phyloP scores from a whole-genome alignment of 2,888 invertebrate species.

The Andrena trimmerana region DNA sequence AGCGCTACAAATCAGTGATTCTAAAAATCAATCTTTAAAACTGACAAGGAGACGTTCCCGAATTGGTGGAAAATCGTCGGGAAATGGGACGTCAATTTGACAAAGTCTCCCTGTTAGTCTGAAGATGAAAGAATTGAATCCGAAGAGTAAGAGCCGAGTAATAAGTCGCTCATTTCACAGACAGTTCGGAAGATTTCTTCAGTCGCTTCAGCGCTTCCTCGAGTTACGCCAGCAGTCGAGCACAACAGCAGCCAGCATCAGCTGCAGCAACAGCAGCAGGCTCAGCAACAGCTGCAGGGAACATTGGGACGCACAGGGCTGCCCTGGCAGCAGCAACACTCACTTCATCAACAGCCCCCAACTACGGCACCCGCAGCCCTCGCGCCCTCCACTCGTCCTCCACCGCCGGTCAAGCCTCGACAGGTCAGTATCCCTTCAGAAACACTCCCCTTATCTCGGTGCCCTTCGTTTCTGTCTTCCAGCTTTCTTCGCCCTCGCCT shows the following conservation, averaged over 20 bases:
- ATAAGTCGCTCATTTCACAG: slow-evolving; percentile 86
- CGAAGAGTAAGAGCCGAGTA: slow-evolving; percentile 77
- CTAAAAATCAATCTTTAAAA: no score
- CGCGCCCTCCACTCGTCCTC: slow-evolving; percentile 81
- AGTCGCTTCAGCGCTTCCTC: slow-evolving; percentile 84
- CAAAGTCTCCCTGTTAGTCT: neutral
- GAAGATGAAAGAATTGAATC: neutral
- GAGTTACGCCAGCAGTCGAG: slow-evolving; percentile 83
- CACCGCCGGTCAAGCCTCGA: slow-evolving; percentile 83
- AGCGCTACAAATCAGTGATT: no score
- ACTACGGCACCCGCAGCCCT: slow-evolving; percentile 79
- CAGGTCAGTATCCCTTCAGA: slow-evolving; percentile 77
- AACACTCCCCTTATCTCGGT: slow-evolving; percentile 6
- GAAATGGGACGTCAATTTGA: no score
- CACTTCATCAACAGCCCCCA: slow-evolving; percentile 83
- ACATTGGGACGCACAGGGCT: slow-evolving; percentile 83
- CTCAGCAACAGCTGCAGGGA: slow-evolving; percentile 74
- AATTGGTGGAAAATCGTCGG: no score
- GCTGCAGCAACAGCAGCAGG: slow-evolving; percentile 82
- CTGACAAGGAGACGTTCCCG: no score
- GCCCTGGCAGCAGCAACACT: slow-evolving; percentile 85
- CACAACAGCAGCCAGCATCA: slow-evolving; percentile 80
- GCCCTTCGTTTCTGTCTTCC: slow-evolving; percentile 23
- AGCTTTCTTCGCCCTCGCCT: neutral
- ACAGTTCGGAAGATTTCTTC: slow-evolving; percentile 87